Evolutionary conservation across 1,140 invertebrate species (phyloP).

Genomic region (Drosophila bocqueti): DNA sequence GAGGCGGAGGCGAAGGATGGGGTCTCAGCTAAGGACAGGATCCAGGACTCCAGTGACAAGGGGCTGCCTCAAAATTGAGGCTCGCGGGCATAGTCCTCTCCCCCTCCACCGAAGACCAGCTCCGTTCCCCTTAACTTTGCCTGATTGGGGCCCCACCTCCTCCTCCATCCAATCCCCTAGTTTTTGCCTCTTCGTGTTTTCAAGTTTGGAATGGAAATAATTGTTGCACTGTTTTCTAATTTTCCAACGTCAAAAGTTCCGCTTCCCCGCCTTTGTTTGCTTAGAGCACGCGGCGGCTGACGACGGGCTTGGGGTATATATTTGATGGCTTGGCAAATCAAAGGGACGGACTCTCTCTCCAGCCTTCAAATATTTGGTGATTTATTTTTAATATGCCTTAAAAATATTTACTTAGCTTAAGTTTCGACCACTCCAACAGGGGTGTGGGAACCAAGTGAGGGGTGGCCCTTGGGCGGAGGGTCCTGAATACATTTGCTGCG

Average conservation of each 20-base stretch:
- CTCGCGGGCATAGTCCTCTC: conserved; percentile 59
- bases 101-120: conserved; percentile 26
- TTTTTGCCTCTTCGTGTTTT: conserved; percentile 46
- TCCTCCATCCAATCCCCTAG: background rate
- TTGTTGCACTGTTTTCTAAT: conserved; percentile 79
- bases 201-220: conserved; percentile 69
- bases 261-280: conserved; percentile 49
- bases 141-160: conserved; percentile 48
- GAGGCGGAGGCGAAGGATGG: conserved; percentile 12
- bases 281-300: conserved; percentile 55
- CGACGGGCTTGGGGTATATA: conserved; percentile 27
- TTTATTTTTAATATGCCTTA: conserved; percentile 80
- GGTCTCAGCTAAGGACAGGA: conserved; percentile 6
- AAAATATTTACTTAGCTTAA: conserved; percentile 78
- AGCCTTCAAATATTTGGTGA: conserved; percentile 75
- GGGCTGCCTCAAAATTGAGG: conserved; percentile 68
- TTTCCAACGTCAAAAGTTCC: conserved; percentile 69
- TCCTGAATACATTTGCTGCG: conserved; percentile 62
- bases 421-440: conserved; percentile 39
- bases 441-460: conserved; percentile 2
- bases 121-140: conserved; percentile 58
- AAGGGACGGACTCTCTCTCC: conserved; percentile 6
- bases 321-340: conserved; percentile 54
- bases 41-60: conserved; percentile 9
- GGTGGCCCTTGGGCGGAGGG: conserved; percentile 13